Evolutionary conservation across 2,888 invertebrate species (phyloP).

Genomic region (Amphipyra tragopoginis): DNA sequence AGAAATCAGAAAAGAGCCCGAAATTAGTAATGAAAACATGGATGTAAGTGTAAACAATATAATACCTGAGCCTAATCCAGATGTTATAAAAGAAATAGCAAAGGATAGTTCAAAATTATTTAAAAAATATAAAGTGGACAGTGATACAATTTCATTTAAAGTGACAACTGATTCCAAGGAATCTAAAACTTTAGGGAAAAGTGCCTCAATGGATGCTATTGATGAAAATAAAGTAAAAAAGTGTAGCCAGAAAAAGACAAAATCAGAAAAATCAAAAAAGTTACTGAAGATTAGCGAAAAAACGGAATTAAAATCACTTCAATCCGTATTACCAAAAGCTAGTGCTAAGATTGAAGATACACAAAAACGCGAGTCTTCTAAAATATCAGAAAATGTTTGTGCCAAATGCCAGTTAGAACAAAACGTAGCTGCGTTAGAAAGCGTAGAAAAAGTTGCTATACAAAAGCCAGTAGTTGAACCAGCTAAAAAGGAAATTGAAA

Average conservation of each 20-base stretch:
- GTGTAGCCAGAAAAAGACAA: constrained; percentile 44
- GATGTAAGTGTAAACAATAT: constrained; percentile 5
- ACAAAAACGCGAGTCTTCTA: neutral
- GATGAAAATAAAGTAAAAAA: constrained; percentile 42
- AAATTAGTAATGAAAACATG: neutral
- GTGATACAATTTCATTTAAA: constrained; percentile 1
- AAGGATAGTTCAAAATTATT: constrained; percentile 6
- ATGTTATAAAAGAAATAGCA: constrained; percentile 6
- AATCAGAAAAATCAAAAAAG: constrained; percentile 55
- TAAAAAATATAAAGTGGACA: constrained; percentile 8
- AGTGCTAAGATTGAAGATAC: constrained; percentile 12
- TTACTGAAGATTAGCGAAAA: constrained; percentile 15
- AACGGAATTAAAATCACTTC: constrained; percentile 19
- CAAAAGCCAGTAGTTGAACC: neutral
- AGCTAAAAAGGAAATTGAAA: constrained; percentile 7
- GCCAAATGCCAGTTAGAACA: constrained; percentile 5
- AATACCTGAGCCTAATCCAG: constrained; percentile 1
- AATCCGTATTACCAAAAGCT: constrained; percentile 28
- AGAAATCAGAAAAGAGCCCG: neutral
- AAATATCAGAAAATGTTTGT: constrained; percentile 7
- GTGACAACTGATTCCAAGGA: constrained; percentile 7
- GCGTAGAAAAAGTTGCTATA: neutral
- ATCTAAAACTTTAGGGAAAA: constrained; percentile 48
- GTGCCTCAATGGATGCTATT: constrained; percentile 49
- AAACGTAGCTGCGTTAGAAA: neutral